A percentile compares a stretch with the other conserved stretches of the same genome.
These are phyloP conservation scores for Baccha elongata DNA, from an alignment of 2,888 invertebrate species.

Conservation along the genomic window DNA sequence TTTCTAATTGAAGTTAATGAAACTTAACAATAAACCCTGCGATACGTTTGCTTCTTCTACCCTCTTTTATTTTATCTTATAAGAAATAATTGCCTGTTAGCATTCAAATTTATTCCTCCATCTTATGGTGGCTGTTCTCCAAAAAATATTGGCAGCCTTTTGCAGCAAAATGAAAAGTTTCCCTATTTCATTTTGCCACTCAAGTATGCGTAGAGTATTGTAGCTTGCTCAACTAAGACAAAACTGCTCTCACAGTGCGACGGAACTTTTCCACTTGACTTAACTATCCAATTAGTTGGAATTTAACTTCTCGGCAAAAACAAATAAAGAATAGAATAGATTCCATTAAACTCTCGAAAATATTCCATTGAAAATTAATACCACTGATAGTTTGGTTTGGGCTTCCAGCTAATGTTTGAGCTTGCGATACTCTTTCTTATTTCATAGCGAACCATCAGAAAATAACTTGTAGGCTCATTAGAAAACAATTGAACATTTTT, in stretches of 20 bases:
- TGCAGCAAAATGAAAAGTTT: conserved; percentile 32
- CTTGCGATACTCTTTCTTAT: neutral
- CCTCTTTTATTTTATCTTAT: conserved; percentile 23
- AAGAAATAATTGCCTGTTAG: conserved; percentile 61
- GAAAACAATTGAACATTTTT: conserved; percentile 57
- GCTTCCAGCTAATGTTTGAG: neutral
- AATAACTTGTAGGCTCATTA: conserved; percentile 61
- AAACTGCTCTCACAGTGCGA: neutral
- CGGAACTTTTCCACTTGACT: conserved; percentile 67
- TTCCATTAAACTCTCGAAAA: conserved; percentile 37
- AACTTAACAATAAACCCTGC: conserved; percentile 14
- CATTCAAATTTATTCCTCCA: conserved; percentile 58
- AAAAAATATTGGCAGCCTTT: neutral
- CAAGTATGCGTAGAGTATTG: neutral
- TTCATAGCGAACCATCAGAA: too few relatives aligned
- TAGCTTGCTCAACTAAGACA: conserved; percentile 2
- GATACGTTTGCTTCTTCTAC: neutral
- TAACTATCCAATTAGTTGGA: conserved; percentile 70
- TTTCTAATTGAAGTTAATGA: conserved; percentile 20
- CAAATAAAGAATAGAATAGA: conserved; percentile 37
- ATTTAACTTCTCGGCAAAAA: conserved; percentile 38
- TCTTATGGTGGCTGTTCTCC: neutral
- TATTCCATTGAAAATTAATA: conserved; percentile 54
- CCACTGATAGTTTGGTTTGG: conserved; percentile 25
- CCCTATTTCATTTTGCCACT: neutral